Percentiles rank a stretch among this genome's conserved stretches.
phyloP scores from a whole-genome alignment of 2,888 invertebrate species.

The Drosophila birchii region DNA sequence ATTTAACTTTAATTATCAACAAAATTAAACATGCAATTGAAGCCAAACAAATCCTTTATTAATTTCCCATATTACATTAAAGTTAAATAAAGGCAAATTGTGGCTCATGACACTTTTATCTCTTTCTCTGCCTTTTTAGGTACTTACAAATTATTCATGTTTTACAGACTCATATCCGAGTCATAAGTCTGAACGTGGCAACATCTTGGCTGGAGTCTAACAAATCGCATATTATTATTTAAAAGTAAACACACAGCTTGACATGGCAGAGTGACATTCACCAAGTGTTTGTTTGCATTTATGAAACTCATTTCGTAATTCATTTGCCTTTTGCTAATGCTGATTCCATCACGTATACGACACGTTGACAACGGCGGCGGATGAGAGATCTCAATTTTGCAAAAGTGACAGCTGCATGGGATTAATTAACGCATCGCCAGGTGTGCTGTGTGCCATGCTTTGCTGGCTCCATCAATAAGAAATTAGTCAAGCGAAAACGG shows the following conservation, averaged over 20 bases:
- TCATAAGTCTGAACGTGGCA: slow-evolving; percentile 1
- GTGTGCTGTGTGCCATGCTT: slow-evolving; percentile 29
- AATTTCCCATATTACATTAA: no score
- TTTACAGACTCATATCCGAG: not conserved
- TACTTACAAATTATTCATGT: slow-evolving; percentile 21
- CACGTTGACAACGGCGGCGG: slow-evolving; percentile 37
- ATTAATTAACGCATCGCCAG: slow-evolving; percentile 60
- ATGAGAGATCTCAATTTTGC: slow-evolving; percentile 10
- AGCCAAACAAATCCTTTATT: not conserved
- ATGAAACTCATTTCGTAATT: slow-evolving; percentile 52
- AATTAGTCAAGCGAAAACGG: slow-evolving; percentile 19
- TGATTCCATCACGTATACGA: slow-evolving; percentile 51
- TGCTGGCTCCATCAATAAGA: slow-evolving; percentile 17
- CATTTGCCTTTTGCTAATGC: slow-evolving; percentile 35
- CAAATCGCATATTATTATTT: slow-evolving; percentile 23
- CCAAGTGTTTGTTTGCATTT: slow-evolving; percentile 7
- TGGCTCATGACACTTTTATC: not conserved
- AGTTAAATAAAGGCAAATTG: not conserved
- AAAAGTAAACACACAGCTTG: slow-evolving; percentile 33
- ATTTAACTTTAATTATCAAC: not conserved
- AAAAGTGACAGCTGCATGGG: slow-evolving; percentile 32
- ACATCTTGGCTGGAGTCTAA: slow-evolving; percentile 4
- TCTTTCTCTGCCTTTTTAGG: not conserved
- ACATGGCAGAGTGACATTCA: slow-evolving; percentile 21
- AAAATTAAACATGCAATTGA: no score